Evolutionary conservation across 2,797 vertebrate genomes (phyloP), one percentile per base, ranked within the genome.

Genomic region (Pangasius macronema): DNA sequence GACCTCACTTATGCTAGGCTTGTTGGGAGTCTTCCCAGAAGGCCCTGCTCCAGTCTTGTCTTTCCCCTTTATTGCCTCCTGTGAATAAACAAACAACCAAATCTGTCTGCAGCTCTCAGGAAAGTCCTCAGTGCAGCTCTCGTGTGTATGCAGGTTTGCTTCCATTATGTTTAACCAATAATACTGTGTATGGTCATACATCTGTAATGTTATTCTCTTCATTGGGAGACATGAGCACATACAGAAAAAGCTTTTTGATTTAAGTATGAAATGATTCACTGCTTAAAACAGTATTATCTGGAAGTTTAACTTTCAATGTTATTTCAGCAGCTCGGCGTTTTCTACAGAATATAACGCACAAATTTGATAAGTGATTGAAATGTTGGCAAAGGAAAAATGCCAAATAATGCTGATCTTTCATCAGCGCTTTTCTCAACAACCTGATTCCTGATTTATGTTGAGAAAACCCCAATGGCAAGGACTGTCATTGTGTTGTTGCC

Each of bases 11-110:
- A 96, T 80, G 80, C 91, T 92, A 55, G 53, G 93, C 39, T 92
- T 76, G 76, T 90, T 91, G 39, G 76, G 92, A 73, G 93, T 86
- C 89, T 95, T 96, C 27, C 89, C 86, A 57, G 95, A 95, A 9
- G 93, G 87, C 33, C 94, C 93, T 24, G 95, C 91, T 89, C 93
- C 92, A 75, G 91, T 77, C 93, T 94, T 95, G 90, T 94, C 95
- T 95, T 94, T 95, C 85, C 90, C 94, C 51, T 89, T 92, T 83
- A 87, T 89, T 88, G 91, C 91, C 89, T 80, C 91, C 95, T 96
- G 83, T 16, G 89, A 93, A 84, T 24, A 76, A 92, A 89, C 87
- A 53, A 85, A 72, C 33, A 79, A 36, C 39, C 27, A 57, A 65
- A 79, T 57, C 49, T 82, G 77, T 82, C 53, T 51, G 53, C 76